Conservation (phyloP, 2,797 vertebrate genomes). For the Cossypha caffra region DNA sequence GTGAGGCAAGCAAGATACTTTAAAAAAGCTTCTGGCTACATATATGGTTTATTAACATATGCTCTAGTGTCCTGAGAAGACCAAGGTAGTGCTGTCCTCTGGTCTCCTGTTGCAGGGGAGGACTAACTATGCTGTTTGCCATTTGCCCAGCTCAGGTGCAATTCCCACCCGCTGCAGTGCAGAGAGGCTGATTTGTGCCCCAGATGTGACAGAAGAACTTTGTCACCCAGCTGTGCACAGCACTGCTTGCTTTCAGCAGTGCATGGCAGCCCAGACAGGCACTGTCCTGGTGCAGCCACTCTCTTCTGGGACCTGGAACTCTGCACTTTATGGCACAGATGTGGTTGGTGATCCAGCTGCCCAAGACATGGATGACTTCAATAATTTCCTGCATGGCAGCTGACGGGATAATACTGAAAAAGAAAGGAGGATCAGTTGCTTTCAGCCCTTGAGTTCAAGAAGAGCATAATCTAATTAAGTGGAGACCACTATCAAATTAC, state of each 20-base stretch:
- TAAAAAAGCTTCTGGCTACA: neutral
- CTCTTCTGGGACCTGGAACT: neutral
- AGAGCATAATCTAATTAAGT: constrained; percentile 58
- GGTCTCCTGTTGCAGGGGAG: neutral
- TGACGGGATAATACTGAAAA: neutral
- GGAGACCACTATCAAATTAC: constrained; percentile 60
- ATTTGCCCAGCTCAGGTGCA: neutral
- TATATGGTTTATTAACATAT: neutral
- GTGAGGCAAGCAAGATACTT: neutral
- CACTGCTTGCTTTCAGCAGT: neutral
- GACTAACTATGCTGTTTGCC: neutral
- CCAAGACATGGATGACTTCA: neutral
- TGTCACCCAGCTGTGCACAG: neutral
- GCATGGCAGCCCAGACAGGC: neutral
- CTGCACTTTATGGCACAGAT: neutral
- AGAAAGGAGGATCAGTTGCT: constrained; percentile 14
- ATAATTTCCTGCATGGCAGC: neutral
- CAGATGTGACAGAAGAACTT: neutral
- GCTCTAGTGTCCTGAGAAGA: neutral
- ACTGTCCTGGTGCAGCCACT: neutral
- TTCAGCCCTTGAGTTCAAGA: constrained; percentile 30
- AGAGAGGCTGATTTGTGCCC: neutral
- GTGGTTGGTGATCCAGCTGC: neutral
- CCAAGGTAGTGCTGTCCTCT: neutral
- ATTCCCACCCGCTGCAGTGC: neutral